Base-by-base conservation (phyloP, 2,113 vertebrate species). In the Desmodus rotundus region DNA sequence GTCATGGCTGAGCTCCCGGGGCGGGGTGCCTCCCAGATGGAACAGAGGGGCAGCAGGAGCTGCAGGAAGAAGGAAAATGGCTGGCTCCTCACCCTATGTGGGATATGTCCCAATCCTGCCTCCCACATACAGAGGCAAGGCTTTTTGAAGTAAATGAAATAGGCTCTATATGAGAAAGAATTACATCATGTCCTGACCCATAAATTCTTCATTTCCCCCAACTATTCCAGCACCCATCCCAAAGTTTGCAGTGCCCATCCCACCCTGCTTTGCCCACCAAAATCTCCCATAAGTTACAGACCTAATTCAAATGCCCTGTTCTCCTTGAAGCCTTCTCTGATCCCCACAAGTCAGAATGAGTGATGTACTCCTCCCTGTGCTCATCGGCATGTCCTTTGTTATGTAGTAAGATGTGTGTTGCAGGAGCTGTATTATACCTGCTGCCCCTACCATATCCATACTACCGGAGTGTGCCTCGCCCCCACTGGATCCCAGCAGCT, bases 351-450 rank as follows among this genome's bases (percentile, higher is more conserved):
- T 78, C 47, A 61, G 41, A 61, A 73, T 2, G 31, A 54, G 14
- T 16, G 4, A 19, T 33, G 47, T 84, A 56, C 17, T 47, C 52
- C 33, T 47, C 33, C 10, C 0, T 2, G 6, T 6, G 41, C 54
- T 63, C 12, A 1, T 28, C 11, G 8, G 1, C 16, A 19, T 10
- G 20, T 36, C 33, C 19, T 43, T 2, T 5, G 0, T 45, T n/a
- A 16, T 16, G n/a, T 19, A 33, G 33, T 28, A 58, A 17, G 45
- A 31, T 2, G 2, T 11, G 19, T 20, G 4, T 56, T 17, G 15
- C 0, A 12, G 50, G 81, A 45, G 47, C 61, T 65, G 22, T 47
- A 0, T 31, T 14, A 11, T 38, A 56, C 38, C 72, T 80, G 11
- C 36, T 15, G 24, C 38, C 54, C 36, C 24, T 24, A 0, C 56